Conservation (phyloP, 2,888 invertebrate species). For the Zonitis immaculata region DNA sequence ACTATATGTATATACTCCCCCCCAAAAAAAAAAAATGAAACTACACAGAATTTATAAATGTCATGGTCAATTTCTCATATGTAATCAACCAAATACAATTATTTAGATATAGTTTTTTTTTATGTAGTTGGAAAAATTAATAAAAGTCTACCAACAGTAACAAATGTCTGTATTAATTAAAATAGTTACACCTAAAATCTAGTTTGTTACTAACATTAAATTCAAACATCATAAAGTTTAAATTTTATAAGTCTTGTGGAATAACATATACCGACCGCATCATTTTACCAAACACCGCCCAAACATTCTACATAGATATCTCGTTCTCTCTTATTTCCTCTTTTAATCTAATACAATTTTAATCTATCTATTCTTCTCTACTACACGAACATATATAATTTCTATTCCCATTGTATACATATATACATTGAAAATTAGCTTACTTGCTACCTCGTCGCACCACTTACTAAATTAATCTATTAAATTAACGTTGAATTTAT, state of each 20-base stretch:
- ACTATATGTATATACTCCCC: no score
- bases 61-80: not conserved
- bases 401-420: conserved; percentile 4
- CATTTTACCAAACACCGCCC: conserved; percentile 18
- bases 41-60: not conserved
- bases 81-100: not conserved
- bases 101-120: no score
- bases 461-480: conserved; percentile 50
- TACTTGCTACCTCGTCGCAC: conserved; percentile 47
- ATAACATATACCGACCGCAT: conserved; percentile 25
- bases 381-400: conserved; percentile 15
- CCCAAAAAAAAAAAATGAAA: not conserved
- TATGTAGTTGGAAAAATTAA: no score
- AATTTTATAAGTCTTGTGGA: conserved; percentile 24
- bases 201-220: conserved; percentile 21
- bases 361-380: not conserved
- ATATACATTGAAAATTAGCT: conserved; percentile 43
- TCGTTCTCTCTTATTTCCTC: conserved; percentile 30
- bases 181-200: conserved; percentile 12
- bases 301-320: conserved; percentile 5
- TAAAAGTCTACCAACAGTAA: not conserved
- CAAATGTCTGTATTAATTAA: conserved; percentile 12
- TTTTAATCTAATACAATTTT: not conserved
- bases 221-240: conserved; percentile 22
- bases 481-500: conserved; percentile 42